Percentiles rank a stretch among this genome's conserved stretches.
Evolutionary conservation across 2,888 invertebrate genomes (phyloP).

Genomic region (Tanypteryx hageni): DNA sequence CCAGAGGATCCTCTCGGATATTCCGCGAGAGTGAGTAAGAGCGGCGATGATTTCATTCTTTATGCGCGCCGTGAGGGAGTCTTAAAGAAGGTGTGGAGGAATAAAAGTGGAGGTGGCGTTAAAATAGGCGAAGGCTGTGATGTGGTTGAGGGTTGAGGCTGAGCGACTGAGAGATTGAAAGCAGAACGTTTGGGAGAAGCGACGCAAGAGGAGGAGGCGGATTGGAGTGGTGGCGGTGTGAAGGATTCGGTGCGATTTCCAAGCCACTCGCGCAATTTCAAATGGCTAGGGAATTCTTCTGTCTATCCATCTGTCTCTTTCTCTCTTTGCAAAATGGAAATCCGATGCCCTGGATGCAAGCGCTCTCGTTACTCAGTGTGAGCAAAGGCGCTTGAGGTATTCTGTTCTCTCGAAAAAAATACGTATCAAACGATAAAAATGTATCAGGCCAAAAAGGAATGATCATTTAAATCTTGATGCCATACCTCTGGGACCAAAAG

Average conservation of each 20-base stretch:
- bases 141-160: not conserved
- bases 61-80: not conserved
- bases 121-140: not conserved
- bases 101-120: not conserved
- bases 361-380: not conserved
- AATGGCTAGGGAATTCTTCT: not conserved
- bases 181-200: not conserved
- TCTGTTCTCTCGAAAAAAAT: not conserved
- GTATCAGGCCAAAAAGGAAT: not conserved
- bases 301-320: not conserved
- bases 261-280: not conserved
- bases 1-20: not conserved
- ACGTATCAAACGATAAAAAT: not conserved
- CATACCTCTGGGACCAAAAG: not conserved
- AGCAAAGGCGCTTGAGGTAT: not conserved
- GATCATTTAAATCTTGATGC: not conserved
- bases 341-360: not conserved
- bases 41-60: constrained; percentile 11
- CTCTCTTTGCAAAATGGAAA: not conserved
- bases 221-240: not conserved
- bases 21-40: not conserved
- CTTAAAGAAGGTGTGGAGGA: not conserved
- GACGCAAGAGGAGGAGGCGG: not conserved
- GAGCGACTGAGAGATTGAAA: not conserved
- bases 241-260: constrained; percentile 19